Conservation (phyloP, 2,888 invertebrate genomes). For the Limnephilus lunatus region DNA sequence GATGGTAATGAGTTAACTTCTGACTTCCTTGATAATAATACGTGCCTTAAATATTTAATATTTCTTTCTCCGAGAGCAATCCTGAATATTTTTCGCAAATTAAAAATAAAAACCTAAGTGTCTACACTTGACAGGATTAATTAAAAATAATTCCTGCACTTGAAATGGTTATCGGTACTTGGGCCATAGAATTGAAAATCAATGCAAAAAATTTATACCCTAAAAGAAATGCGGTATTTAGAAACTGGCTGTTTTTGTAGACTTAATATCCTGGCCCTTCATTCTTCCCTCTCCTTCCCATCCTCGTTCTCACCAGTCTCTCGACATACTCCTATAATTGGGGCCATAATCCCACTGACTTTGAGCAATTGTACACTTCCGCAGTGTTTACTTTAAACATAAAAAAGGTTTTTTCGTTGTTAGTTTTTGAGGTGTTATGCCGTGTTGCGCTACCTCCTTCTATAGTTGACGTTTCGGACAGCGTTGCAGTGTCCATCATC, state of each 20-base stretch:
- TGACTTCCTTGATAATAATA: slow-evolving; percentile 1
- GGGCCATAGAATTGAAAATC: background rate
- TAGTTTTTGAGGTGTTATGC: too few species aligned
- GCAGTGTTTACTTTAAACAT: too few species aligned
- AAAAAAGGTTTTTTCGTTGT: too few species aligned
- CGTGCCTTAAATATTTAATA: background rate
- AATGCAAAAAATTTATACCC: background rate
- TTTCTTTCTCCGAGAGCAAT: background rate
- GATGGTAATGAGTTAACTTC: slow-evolving; percentile 43
- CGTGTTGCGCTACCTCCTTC: too few species aligned
- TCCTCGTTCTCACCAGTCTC: too few species aligned
- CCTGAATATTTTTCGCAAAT: background rate
- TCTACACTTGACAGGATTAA: background rate
- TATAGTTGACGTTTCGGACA: too few species aligned
- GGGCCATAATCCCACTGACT: too few species aligned
- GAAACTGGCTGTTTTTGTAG: background rate
- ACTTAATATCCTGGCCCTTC: too few species aligned
- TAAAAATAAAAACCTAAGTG: background rate
- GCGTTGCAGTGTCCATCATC: too few species aligned
- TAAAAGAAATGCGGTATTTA: background rate
- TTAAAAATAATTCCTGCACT: background rate
- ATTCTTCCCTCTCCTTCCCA: too few species aligned
- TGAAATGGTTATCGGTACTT: background rate
- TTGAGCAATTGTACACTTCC: too few species aligned
- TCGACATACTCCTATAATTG: too few species aligned